phyloP scores from a whole-genome alignment of 2,888 invertebrate species.

The Eupithecia exiguata region DNA sequence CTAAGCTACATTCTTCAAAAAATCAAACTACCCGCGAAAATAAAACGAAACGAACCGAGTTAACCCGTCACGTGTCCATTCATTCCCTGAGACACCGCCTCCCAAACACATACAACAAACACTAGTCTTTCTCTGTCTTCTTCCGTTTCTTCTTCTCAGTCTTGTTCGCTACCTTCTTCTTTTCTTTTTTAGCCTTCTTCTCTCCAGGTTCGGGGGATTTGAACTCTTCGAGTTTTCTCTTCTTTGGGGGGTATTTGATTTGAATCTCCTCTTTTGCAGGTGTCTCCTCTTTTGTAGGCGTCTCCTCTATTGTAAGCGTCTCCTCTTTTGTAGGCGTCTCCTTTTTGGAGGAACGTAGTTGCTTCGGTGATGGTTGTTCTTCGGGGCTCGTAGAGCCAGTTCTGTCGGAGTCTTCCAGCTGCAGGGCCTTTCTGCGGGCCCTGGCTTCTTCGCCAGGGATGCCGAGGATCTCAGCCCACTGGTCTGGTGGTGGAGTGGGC shows the following conservation, averaged over 20 bases:
- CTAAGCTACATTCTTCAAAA: conserved; percentile 38
- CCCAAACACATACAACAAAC: conserved; percentile 72
- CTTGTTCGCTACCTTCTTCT: conserved; percentile 54
- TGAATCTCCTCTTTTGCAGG: conserved; percentile 51
- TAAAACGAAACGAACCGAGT: conserved; percentile 31
- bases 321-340: conserved; percentile 54
- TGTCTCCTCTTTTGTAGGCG: conserved; percentile 67
- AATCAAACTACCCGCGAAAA: conserved; percentile 47
- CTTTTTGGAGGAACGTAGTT: conserved; percentile 69
- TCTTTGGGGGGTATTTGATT: conserved; percentile 69
- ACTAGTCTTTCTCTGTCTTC: conserved; percentile 79
- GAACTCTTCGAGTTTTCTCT: conserved; percentile 62
- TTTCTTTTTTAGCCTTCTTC: conserved; percentile 54
- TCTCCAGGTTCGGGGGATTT: conserved; percentile 60
- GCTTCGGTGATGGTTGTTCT: conserved; percentile 63
- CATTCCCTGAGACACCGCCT: conserved; percentile 52
- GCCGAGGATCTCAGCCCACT: conserved; percentile 79
- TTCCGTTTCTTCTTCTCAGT: conserved; percentile 58
- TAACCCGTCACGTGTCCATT: conserved; percentile 39
- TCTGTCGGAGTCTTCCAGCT: conserved; percentile 23
- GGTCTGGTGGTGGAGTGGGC: conserved; percentile 77
- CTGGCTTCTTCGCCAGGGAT: conserved; percentile 66
- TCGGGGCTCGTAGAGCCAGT: conserved; percentile 33
- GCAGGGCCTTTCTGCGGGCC: conserved; percentile 37
- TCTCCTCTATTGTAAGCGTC: conserved; percentile 53